These are phyloP conservation scores for Drosophila fuyamai DNA, from an alignment of 1,140 invertebrate species.

Conservation along the genomic window DNA sequence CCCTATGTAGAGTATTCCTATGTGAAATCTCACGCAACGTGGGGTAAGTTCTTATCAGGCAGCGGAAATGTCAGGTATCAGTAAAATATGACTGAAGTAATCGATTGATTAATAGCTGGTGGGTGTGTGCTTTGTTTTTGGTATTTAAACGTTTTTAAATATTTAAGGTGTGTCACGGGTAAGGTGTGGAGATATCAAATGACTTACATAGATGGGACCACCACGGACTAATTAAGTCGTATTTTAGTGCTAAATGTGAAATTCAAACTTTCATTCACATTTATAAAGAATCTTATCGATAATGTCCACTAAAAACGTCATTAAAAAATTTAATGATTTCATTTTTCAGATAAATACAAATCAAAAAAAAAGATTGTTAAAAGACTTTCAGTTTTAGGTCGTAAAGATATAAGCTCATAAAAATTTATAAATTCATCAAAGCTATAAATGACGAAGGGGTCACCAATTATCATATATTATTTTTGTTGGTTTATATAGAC, in stretches of 20 bases:
- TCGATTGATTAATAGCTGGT: conserved; percentile 51
- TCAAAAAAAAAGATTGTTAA: not conserved
- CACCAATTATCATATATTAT: not conserved
- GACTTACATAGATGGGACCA: conserved; percentile 10
- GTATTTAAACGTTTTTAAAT: conserved; percentile 12
- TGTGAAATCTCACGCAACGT: conserved; percentile 1
- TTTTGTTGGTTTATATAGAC: not conserved
- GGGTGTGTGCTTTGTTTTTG: conserved; percentile 35
- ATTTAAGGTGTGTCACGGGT: conserved; percentile 23
- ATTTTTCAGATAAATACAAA: not conserved
- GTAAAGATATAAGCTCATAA: not conserved
- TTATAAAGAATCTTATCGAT: not conserved
- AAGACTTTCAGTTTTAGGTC: not conserved
- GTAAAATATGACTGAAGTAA: conserved; percentile 50
- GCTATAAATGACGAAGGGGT: not conserved
- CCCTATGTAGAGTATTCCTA: not conserved
- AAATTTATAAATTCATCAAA: not conserved
- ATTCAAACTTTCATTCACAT: not conserved
- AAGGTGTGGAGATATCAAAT: conserved; percentile 8
- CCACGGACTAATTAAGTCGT: conserved; percentile 13
- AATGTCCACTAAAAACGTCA: not conserved
- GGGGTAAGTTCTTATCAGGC: conserved; percentile 27
- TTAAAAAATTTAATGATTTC: no score
- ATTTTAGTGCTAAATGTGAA: not conserved
- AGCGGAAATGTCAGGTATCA: conserved; percentile 62